Evolutionary conservation across 2,888 invertebrate genomes (phyloP).

Genomic region (Macrophya alboannulata): DNA sequence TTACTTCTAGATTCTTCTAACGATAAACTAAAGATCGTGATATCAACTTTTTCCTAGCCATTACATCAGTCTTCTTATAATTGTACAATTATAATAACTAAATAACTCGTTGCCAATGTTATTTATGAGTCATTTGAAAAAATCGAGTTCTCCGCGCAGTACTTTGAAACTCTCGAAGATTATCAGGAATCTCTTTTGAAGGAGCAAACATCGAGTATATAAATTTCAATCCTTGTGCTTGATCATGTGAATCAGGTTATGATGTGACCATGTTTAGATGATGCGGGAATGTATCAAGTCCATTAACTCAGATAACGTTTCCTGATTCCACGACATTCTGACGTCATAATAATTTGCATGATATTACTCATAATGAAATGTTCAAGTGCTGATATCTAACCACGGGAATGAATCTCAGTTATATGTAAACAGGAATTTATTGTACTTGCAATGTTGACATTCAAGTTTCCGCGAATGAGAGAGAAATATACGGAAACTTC

Average conservation of each 20-base stretch:
- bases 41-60: not conserved
- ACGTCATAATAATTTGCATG: not conserved
- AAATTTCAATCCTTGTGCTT: not conserved
- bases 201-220: not conserved
- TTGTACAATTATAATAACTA: not conserved
- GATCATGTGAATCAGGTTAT: not conserved
- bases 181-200: not conserved
- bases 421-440: constrained; percentile 6
- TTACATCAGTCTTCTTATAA: not conserved
- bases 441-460: constrained; percentile 1
- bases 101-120: not conserved
- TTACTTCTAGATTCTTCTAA: not conserved
- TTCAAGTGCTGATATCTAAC: not conserved
- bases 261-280: not conserved
- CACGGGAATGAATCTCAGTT: not conserved
- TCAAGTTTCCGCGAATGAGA: not conserved
- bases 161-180: not conserved
- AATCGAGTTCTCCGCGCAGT: not conserved
- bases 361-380: not conserved
- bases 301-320: not conserved
- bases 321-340: not conserved
- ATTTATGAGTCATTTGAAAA: not conserved
- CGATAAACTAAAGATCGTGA: not conserved
- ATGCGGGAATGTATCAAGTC: not conserved
- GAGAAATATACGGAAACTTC: not conserved